Evolutionary conservation across 2,113 vertebrate genomes (phyloP).

Genomic region (Phoxinus phoxinus): DNA sequence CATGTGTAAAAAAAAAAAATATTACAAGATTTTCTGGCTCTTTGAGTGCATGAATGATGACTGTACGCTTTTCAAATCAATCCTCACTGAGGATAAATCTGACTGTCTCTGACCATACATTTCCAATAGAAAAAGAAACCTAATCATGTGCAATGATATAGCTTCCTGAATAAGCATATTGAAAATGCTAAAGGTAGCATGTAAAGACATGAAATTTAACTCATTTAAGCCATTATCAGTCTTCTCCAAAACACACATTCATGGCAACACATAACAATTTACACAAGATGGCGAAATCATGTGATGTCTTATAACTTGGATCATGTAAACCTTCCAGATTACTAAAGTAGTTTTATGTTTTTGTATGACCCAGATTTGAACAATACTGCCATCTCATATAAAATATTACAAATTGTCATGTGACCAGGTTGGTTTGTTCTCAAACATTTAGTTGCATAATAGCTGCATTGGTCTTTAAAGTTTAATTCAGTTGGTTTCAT

Average conservation of each 20-base stretch:
- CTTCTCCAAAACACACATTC: conserved; percentile 10
- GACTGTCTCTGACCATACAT: conserved; percentile 36
- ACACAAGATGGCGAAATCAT: background rate
- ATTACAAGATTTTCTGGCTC: background rate
- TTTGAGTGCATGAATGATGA: background rate
- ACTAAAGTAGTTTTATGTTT: background rate
- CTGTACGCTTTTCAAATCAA: background rate
- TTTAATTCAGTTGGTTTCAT: conserved; percentile 31
- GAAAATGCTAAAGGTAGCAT: conserved; percentile 54
- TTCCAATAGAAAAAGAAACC: conserved; percentile 40
- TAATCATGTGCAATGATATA: conserved; percentile 24
- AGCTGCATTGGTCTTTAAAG: conserved; percentile 56
- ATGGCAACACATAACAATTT: background rate
- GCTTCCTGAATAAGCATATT: conserved; percentile 49
- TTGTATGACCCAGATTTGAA: background rate
- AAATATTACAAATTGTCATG: background rate
- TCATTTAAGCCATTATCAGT: background rate
- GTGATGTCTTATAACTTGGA: background rate
- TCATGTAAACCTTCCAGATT: background rate
- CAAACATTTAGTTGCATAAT: conserved; percentile 9
- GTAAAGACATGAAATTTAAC: conserved; percentile 8
- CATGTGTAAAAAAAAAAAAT: background rate
- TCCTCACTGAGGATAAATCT: conserved; percentile 59
- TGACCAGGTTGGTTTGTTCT: conserved; percentile 3
- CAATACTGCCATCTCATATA: too few relatives aligned